Base-by-base conservation (phyloP, 1,140 invertebrate species). In the Rhagoletis pomonella region DNA sequence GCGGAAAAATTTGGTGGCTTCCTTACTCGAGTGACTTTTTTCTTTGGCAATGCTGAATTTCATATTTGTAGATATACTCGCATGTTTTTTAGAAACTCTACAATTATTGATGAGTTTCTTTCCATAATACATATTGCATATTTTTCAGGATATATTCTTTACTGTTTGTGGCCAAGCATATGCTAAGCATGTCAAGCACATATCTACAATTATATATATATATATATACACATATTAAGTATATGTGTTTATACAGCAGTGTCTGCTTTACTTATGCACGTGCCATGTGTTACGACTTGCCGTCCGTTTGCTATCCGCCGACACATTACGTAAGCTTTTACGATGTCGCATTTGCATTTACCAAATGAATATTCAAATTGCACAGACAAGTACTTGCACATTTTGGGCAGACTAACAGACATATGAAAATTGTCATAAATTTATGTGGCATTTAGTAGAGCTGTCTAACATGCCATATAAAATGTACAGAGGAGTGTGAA, bases 281-380 rank as follows among this genome's bases (percentile, higher is more conserved):
- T n/a, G 42, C 29, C 42, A 69, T 47, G 44, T 73, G 39, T n/a
- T 47, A 73, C 39, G 10, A 2, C 39, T n/a, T 10, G 14, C 14
- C 12, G 10, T 42, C 39, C 3, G 1, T 10, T 69, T 44, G 42
- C 73, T 58, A n/a, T 3, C 5, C 17, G 7, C 9, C 44, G 55
- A 29, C 47, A 29, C n/a, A 50, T 81, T 7, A 58, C 47, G 50
- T 81, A 81, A 5, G n/a, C 0, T 81, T 81, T 81, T 81, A 81
- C 55, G 73, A 77, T 81, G 73, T 55, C 47, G 12, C 73, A 81
- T 81, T 81, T 81, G 47, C 73, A 81, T 81, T 81, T 81, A 19
- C 47, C 73, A 81, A 81, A 81, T 81, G 50, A 81, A 81, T 81
- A 81, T 81, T 81, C 73, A 81, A 81, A 81, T 81, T 29, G 29